Percentiles rank a stretch among this genome's conserved stretches.
These are phyloP conservation scores for Orussus abietinus DNA, from an alignment of 1,140 invertebrate genomes.

Conservation along the genomic window DNA sequence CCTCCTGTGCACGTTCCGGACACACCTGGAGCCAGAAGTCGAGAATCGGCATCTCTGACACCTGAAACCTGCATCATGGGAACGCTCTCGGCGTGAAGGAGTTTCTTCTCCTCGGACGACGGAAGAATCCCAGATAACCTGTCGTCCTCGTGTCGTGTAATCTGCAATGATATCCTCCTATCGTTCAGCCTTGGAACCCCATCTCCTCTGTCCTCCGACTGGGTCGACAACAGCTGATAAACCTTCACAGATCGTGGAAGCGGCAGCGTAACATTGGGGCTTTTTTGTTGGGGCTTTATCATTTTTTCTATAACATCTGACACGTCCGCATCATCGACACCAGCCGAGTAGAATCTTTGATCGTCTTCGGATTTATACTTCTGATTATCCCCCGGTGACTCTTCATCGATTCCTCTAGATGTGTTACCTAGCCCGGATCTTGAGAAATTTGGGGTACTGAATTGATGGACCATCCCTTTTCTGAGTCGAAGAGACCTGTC, in stretches of 20 bases:
- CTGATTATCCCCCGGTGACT: neutral
- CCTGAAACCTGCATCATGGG: slow-evolving; percentile 11
- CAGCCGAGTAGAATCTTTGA: too few species aligned
- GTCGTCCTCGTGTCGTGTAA: slow-evolving; percentile 21
- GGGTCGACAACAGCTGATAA: slow-evolving; percentile 33
- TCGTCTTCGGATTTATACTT: too few species aligned
- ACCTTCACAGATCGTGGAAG: slow-evolving; percentile 30
- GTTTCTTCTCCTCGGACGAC: slow-evolving; percentile 14
- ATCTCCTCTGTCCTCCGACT: slow-evolving; percentile 32
- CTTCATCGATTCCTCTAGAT: neutral
- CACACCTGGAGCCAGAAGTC: neutral
- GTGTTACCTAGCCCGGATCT: slow-evolving; percentile 14
- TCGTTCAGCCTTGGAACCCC: slow-evolving; percentile 16
- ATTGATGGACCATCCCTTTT: slow-evolving; percentile 19
- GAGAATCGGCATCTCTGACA: neutral
- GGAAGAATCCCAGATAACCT: neutral
- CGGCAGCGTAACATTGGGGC: too few species aligned
- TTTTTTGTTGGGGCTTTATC: too few species aligned
- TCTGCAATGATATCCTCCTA: slow-evolving; percentile 31
- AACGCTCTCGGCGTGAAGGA: slow-evolving; percentile 18
- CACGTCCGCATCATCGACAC: too few species aligned
- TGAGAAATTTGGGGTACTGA: slow-evolving; percentile 18
- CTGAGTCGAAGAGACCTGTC: neutral
- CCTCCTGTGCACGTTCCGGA: slow-evolving; percentile 12
- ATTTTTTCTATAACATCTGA: too few species aligned